phyloP scores from a whole-genome alignment of 2,797 vertebrate species.

The Sebastes hubbsi region DNA sequence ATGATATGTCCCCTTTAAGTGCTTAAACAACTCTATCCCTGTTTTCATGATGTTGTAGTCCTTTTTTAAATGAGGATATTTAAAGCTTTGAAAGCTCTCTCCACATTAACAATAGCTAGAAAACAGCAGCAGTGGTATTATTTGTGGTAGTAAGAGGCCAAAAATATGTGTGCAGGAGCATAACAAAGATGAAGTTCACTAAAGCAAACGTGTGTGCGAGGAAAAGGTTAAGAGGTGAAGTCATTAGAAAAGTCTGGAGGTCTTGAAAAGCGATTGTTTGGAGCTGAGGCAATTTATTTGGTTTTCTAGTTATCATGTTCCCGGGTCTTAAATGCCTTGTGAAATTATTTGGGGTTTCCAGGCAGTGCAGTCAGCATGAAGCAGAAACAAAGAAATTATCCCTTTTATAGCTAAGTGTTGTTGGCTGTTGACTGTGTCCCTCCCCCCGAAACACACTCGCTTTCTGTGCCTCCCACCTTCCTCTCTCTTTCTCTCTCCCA shows the following conservation, averaged over 20 bases:
- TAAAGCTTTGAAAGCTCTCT: neutral
- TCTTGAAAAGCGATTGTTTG: conserved; percentile 22
- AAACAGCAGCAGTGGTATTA: neutral
- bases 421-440: conserved; percentile 62
- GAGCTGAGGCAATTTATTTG: conserved; percentile 57
- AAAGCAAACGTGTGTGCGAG: neutral
- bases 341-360: conserved; percentile 72
- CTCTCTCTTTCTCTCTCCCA: neutral
- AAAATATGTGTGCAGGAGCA: neutral
- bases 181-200: neutral
- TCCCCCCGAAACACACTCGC: neutral
- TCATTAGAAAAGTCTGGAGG: conserved; percentile 34
- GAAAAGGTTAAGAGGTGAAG: conserved; percentile 38
- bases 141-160: neutral
- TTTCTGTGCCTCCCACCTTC: neutral
- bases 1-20: neutral
- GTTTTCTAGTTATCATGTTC: conserved; percentile 61
- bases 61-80: neutral
- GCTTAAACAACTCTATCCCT: neutral
- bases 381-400: conserved; percentile 78
- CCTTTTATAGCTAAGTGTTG: conserved; percentile 74
- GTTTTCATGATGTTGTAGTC: neutral
- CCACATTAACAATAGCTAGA: neutral
- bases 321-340: conserved; percentile 52
- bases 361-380: conserved; percentile 72